These are phyloP conservation scores for Hirudo medicinalis DNA, from an alignment of 1,140 invertebrate species.

Conservation along the genomic window DNA sequence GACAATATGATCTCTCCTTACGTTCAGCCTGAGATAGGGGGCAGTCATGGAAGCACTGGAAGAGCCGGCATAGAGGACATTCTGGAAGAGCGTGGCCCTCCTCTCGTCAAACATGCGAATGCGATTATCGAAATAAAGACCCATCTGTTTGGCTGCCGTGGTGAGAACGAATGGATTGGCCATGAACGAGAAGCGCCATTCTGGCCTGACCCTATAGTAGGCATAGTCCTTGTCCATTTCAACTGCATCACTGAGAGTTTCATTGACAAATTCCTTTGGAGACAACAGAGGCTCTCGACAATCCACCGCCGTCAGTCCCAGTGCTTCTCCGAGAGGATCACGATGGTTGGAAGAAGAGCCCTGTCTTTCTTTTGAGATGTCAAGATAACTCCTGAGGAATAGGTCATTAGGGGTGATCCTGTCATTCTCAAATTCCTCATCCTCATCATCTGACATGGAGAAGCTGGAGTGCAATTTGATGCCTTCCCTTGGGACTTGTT, in stretches of 20 bases:
- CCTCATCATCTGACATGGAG: slow-evolving; percentile 29
- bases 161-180: slow-evolving; percentile 78
- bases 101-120: slow-evolving; percentile 87
- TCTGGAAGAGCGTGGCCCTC: slow-evolving; percentile 64
- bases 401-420: slow-evolving; percentile 27
- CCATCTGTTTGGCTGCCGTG: slow-evolving; percentile 76
- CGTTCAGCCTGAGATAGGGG: slow-evolving; percentile 69
- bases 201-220: slow-evolving; percentile 48
- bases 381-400: not conserved
- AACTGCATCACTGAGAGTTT: slow-evolving; percentile 73
- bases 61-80: slow-evolving; percentile 43
- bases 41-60: slow-evolving; percentile 56
- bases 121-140: slow-evolving; percentile 80
- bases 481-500: slow-evolving; percentile 40
- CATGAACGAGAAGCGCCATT: slow-evolving; percentile 73
- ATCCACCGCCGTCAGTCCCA: slow-evolving; percentile 63
- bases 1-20: slow-evolving; percentile 68
- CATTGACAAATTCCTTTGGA: slow-evolving; percentile 82
- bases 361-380: slow-evolving; percentile 22
- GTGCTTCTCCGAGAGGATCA: slow-evolving; percentile 43
- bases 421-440: slow-evolving; percentile 29
- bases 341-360: slow-evolving; percentile 30
- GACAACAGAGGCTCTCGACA: slow-evolving; percentile 66
- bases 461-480: slow-evolving; percentile 21
- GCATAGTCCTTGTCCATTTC: slow-evolving; percentile 86